Evolutionary conservation across 2,113 vertebrate genomes (phyloP).

Genomic region (Elaphurus davidianus): DNA sequence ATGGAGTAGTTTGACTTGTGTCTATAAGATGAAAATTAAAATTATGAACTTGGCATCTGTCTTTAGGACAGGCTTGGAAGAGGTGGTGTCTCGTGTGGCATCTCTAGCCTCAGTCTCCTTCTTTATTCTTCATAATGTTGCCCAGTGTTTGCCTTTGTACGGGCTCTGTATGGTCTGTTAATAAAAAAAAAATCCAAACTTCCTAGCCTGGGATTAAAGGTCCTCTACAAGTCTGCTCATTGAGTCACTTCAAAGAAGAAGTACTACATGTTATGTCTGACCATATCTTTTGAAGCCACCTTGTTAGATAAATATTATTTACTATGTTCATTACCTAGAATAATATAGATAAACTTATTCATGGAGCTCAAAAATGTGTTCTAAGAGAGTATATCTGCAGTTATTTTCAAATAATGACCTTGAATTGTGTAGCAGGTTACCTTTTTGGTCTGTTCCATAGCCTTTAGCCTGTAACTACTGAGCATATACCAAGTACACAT

Average conservation of each 20-base stretch:
- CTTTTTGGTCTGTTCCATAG: neutral
- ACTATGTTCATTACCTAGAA: neutral
- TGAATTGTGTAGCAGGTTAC: neutral
- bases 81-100: neutral
- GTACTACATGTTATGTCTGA: neutral
- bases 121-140: neutral
- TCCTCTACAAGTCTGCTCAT: neutral
- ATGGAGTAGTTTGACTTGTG: neutral
- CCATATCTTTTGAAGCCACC: neutral
- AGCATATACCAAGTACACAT: neutral
- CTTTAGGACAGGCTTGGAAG: neutral
- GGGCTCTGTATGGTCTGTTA: neutral
- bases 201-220: neutral
- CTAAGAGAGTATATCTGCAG: neutral
- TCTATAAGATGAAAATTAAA: neutral
- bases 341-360: neutral
- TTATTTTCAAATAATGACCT: neutral
- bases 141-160: neutral
- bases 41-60: neutral
- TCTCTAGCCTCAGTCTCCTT: neutral
- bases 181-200: neutral
- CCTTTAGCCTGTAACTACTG: neutral
- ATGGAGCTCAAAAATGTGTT: neutral
- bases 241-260: neutral
- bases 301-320: neutral